Conservation (phyloP, 2,113 vertebrate genomes). For the Ochotona princeps region DNA sequence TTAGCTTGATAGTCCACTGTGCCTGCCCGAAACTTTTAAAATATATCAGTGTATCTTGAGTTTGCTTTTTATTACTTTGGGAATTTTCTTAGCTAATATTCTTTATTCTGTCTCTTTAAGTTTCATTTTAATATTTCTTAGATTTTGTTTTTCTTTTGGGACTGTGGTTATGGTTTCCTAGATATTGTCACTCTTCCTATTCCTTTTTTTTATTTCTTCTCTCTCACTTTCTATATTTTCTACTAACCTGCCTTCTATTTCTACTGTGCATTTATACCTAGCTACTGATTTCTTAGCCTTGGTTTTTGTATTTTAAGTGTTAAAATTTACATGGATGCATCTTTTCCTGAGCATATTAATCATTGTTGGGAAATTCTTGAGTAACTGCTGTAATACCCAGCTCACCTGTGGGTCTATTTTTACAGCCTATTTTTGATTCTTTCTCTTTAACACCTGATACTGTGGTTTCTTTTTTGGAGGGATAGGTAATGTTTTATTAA, state of each 20-base stretch:
- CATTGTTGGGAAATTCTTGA: not conserved
- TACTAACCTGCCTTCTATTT: not conserved
- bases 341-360: constrained; percentile 10
- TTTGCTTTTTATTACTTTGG: constrained; percentile 39
- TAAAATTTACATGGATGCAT: not conserved
- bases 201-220: too few relatives aligned
- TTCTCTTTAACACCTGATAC: not conserved
- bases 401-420: not conserved
- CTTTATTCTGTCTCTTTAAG: not conserved
- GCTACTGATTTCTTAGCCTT: constrained; percentile 9
- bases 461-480: too few relatives aligned
- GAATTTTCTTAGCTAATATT: constrained; percentile 4
- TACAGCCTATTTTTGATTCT: constrained; percentile 54
- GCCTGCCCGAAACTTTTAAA: not conserved
- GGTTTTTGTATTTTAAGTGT: constrained; percentile 27
- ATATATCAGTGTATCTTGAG: not conserved
- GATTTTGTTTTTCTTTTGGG: not conserved
- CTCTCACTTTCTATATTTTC: not conserved
- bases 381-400: not conserved
- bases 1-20: too few relatives aligned
- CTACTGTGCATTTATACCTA: not conserved
- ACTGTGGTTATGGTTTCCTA: not conserved
- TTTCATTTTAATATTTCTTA: constrained; percentile 32
- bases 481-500: constrained; percentile 39
- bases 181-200: constrained; percentile 19